Conservation (phyloP, 2,797 vertebrate genomes). For the Acanthurus lineatus region DNA sequence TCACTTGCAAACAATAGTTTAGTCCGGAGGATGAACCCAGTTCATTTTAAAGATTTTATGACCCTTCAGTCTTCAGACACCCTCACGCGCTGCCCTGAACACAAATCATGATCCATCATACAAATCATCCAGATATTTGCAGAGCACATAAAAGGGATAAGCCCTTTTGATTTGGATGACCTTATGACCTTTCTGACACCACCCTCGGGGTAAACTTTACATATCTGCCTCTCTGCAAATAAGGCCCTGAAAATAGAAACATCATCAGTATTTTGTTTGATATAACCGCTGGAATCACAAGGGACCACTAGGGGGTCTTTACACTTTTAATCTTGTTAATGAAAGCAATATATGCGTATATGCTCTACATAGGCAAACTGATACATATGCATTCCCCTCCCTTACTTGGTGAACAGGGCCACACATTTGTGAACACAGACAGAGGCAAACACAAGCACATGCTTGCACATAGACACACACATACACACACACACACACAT, state of each 20-base stretch:
- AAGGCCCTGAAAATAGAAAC: constrained; percentile 9
- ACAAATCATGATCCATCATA: constrained; percentile 6
- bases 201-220: constrained; percentile 2
- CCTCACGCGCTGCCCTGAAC: neutral
- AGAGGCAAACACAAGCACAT: neutral
- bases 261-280: constrained; percentile 11
- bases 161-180: constrained; percentile 25
- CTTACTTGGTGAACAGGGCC: neutral
- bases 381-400: constrained; percentile 19
- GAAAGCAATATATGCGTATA: constrained; percentile 14
- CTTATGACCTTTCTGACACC: constrained; percentile 11
- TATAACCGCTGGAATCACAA: constrained; percentile 9
- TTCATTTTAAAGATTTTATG: neutral
- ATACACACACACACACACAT: constrained; percentile 21
- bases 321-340: constrained; percentile 16
- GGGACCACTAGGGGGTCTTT: constrained; percentile 27
- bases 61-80: neutral
- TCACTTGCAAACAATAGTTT: neutral
- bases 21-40: constrained; percentile 2
- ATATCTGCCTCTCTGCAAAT: neutral
- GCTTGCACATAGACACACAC: neutral
- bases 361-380: neutral
- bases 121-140: neutral
- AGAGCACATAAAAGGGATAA: constrained; percentile 3
- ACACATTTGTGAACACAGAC: neutral